Conservation (phyloP, 23 tunicate species). For the Ciona savignyi region DNA sequence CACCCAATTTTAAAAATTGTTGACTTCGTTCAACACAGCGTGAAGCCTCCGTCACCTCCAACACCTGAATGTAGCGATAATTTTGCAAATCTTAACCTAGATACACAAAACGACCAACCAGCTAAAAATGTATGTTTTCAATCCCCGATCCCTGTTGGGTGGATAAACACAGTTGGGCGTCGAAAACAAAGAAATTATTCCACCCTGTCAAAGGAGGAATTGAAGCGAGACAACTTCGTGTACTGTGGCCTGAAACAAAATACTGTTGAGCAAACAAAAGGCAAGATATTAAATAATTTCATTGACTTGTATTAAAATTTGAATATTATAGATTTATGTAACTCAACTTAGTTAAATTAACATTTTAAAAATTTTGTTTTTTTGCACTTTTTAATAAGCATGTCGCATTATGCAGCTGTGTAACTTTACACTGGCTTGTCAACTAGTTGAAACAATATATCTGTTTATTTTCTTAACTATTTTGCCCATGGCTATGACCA, state of each 20-base stretch:
- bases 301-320: neutral
- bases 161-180: slow-evolving; percentile 18
- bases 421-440: too few species aligned
- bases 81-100: slow-evolving; percentile 21
- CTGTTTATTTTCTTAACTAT: neutral
- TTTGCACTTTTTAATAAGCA: too few species aligned
- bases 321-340: neutral
- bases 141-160: slow-evolving; percentile 19
- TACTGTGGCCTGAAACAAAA: slow-evolving; percentile 38
- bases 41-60: slow-evolving; percentile 5
- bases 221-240: slow-evolving; percentile 29
- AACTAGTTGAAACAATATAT: neutral
- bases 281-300: neutral
- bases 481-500: neutral
- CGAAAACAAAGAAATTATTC: slow-evolving; percentile 30
- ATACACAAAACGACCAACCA: neutral
- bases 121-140: neutral
- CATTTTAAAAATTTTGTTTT: too few species aligned
- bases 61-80: slow-evolving; percentile 28
- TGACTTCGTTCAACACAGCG: neutral
- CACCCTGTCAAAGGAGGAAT: neutral
- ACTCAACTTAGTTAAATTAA: too few species aligned
- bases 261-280: neutral
- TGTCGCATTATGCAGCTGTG: too few species aligned
- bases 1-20: neutral